Base-by-base conservation (phyloP, 2,888 invertebrate species). In the Tupiocoris notatus region DNA sequence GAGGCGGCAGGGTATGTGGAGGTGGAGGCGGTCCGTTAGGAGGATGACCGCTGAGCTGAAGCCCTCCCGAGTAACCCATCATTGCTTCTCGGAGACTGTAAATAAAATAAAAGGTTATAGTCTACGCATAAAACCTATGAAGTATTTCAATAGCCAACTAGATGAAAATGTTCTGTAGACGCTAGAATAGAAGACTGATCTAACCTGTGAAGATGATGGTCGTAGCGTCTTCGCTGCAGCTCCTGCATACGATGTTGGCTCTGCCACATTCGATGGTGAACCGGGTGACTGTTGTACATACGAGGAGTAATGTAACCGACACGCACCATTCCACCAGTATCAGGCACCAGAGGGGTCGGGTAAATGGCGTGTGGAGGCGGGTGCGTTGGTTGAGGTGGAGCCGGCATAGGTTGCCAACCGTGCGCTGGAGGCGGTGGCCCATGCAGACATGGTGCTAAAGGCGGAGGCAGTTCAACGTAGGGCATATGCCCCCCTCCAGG, bases 191-290 rank as follows among this genome's bases (percentile, higher is more conserved):
- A 39, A 39, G 39, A 39, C 39, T 39, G 12, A 39, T 59, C 2
- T 73, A 77, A 80, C 81, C 78, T 75, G 68, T 80, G 80, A 56
- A 81, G 77, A 66, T 80, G 80, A 67, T 79, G 79, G 76, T 81
- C 81, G 78, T 81, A 79, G 54, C 81, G 78, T 76, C 88, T 86
- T 62, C 89, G 85, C 79, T 87, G 88, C 77, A 87, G 82, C 82
- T 89, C 89, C 83, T 88, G 86, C 83, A 87, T 88, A 76, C 89
- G 89, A 81, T 92, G 92, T 81, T 92, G 92, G 0, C 89, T 87
- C 79, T 90, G 88, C 91, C 92, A 92, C 59, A 92, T 84, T 77
- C 90, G 86, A 81, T 92, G 91, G 83, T 92, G 92, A 3, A 91
- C 87, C 3, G 91, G 88, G 84, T 92, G 90, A 22, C 76, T 68